Evolutionary conservation across 2,888 invertebrate genomes (phyloP), one percentile per base, ranked within the genome.

Genomic region (Hetaerina titia): DNA sequence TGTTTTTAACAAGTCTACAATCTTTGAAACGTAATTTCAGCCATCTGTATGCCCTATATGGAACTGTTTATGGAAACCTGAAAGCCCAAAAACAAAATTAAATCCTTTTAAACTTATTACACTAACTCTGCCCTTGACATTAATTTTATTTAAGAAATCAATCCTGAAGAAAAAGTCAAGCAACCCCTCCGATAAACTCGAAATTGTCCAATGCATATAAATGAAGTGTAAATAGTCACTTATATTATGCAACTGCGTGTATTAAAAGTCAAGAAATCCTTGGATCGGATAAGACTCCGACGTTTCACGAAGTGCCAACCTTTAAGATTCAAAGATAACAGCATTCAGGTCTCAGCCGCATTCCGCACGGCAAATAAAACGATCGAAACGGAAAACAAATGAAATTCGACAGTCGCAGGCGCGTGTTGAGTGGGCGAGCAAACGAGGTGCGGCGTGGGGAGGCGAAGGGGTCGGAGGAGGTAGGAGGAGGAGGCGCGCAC

Each of bases 271-370:
- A n/a, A n/a, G 69, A 69, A 69, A 69, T 22, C 69, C n/a, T 69
- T 69, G 69, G n/a, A 22, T 69, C 69, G 69, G 69, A 69, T 69
- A n/a, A 69, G 69, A 69, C 22, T 69, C 69, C 69, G n/a, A 69
- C 69, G 69, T 69, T n/a, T 8, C n/a, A 69, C 17, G 69, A 6
- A 22, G 69, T 69, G 69, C 69, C 69, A 69, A 69, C 69, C 69
- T 69, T 69, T 22, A 7, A 69, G 69, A 60, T 69, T 69, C 69
- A 69, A n/a, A 22, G 69, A 69, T 69, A 69, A 69, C 8, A n/a
- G 7, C 69, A 69, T 69, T 69, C 69, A 69, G n/a, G 69, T 22
- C n/a, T 22, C 69, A 4, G 69, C 22, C 69, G 69, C 22, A n/a
- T n/a, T n/a, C 69, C n/a, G 4, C 69, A n/a, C 22, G 69, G 69